Conservation (phyloP, 2,797 vertebrate species). For the Myoxocephalus aenaeus region DNA sequence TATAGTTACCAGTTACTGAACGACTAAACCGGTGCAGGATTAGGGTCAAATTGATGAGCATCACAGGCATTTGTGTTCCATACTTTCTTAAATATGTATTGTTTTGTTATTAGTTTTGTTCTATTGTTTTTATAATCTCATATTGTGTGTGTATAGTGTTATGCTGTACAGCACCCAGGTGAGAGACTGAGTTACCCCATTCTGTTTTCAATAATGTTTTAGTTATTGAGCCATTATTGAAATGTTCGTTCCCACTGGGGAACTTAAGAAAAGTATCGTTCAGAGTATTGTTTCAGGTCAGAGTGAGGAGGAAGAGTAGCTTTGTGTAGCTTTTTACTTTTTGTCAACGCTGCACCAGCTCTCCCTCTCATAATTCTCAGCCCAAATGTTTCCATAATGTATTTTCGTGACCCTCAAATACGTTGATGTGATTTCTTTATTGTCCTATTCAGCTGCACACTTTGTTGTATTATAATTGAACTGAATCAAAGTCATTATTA, state of each 20-base stretch:
- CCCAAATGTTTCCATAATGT: not conserved
- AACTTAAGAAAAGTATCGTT: not conserved
- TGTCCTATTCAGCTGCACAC: not conserved
- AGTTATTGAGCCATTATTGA: slow-evolving; percentile 10
- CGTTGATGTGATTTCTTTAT: not conserved
- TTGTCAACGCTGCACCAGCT: slow-evolving; percentile 6
- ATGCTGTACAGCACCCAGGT: not conserved
- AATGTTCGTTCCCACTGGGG: not conserved
- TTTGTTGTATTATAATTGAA: not conserved
- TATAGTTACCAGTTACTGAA: not conserved
- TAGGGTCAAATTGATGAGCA: not conserved
- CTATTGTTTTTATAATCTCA: not conserved
- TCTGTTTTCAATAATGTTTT: not conserved
- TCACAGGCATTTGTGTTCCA: slow-evolving; percentile 5
- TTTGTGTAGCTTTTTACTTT: not conserved
- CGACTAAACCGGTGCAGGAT: not conserved
- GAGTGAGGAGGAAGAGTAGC: not conserved
- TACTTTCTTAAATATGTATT: not conserved
- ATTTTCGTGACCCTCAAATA: not conserved
- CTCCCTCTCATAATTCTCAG: not conserved
- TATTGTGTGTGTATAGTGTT: not conserved
- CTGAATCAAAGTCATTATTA: not conserved
- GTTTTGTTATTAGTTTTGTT: not conserved
- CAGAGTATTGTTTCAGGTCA: slow-evolving; percentile 7
- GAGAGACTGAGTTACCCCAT: not conserved